phyloP scores from a whole-genome alignment of 92 coral and sea anemone genomes.

The Epizoanthus ramosus region DNA sequence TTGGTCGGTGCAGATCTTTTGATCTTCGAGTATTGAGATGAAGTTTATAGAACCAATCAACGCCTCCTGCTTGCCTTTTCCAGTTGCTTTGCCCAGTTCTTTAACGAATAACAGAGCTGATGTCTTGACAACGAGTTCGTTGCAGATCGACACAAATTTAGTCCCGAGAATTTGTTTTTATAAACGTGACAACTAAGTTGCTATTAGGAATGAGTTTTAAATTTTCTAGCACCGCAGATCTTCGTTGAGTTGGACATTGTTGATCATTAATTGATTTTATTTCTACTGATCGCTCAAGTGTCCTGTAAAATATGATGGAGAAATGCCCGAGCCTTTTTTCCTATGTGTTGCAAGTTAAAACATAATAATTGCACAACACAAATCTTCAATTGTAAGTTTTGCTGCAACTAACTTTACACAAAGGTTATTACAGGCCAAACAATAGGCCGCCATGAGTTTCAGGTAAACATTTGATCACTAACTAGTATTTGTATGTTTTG shows the following conservation, averaged over 20 bases:
- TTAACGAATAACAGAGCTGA: background rate
- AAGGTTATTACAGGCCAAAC: background rate
- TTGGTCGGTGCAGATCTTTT: background rate
- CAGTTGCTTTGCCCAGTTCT: background rate
- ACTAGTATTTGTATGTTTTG: background rate
- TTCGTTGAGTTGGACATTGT: background rate
- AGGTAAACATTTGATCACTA: slow-evolving; percentile 1
- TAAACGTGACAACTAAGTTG: background rate
- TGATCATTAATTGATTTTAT: slow-evolving; percentile 9
- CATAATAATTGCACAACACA: background rate
- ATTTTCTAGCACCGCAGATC: background rate
- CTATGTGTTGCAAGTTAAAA: background rate
- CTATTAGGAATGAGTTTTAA: background rate
- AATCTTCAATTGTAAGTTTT: too few species aligned
- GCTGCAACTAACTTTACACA: background rate
- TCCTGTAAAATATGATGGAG: background rate
- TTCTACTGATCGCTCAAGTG: background rate
- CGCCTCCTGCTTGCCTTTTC: slow-evolving; percentile 9
- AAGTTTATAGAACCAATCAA: background rate
- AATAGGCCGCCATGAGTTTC: background rate
- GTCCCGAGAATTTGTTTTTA: background rate
- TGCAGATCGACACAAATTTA: too few species aligned
- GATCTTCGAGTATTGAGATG: background rate
- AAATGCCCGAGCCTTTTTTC: background rate
- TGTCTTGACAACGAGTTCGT: slow-evolving; percentile 25